Percentiles rank a stretch among this genome's conserved stretches.
These are phyloP conservation scores for Cygnus atratus DNA, from an alignment of 2,113 vertebrate species.

Conservation along the genomic window DNA sequence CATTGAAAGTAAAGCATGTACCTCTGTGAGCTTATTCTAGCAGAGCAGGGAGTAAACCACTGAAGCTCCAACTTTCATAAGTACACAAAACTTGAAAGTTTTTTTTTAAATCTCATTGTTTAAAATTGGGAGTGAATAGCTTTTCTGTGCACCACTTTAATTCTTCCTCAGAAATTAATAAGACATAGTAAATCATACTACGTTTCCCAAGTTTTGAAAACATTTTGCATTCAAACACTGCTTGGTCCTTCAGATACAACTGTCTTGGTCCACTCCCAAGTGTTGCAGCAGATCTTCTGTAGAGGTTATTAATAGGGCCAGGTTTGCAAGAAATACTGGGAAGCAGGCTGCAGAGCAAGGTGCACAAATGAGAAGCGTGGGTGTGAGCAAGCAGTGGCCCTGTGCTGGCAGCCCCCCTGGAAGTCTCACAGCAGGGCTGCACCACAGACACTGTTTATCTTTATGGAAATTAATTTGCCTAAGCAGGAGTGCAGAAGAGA, in stretches of 20 bases:
- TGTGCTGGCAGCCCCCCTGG: neutral
- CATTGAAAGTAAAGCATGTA: neutral
- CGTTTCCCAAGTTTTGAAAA: neutral
- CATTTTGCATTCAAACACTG: neutral
- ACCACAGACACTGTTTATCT: neutral
- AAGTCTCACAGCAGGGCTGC: neutral
- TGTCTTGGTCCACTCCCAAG: neutral
- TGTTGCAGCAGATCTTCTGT: neutral
- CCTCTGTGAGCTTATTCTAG: neutral
- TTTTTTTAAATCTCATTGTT: neutral
- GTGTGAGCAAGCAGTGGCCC: neutral
- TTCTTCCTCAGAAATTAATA: neutral
- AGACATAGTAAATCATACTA: neutral
- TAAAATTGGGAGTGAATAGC: rapidly evolving
- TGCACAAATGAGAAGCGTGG: neutral
- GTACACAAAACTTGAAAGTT: neutral
- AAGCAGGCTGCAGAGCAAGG: neutral
- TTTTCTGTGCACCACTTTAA: neutral
- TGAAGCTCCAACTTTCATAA: neutral
- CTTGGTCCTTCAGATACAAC: neutral
- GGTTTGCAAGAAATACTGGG: neutral
- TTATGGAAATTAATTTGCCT: neutral
- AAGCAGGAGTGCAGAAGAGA: neutral
- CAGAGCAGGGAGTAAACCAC: neutral
- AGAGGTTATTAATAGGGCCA: neutral